Base-by-base conservation (phyloP, 1,140 invertebrate genomes). In the Sinonovacula constricta region DNA sequence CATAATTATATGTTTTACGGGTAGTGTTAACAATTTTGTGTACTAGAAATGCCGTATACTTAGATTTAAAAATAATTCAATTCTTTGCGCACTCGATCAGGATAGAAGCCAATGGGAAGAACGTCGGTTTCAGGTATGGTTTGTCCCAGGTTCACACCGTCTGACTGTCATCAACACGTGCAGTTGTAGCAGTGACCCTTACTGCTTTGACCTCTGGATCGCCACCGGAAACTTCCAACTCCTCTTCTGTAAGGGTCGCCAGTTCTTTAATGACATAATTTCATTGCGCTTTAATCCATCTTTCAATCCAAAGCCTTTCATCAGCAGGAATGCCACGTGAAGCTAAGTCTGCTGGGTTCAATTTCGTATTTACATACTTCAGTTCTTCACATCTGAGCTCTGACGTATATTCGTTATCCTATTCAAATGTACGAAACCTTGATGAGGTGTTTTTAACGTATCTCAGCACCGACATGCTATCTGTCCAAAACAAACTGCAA, bases 391-490 rank as follows among this genome's bases (percentile, higher is more conserved):
- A 36, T 22, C 14, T 10, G 49, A 45, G 2, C 15, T 12, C 14
- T 80, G 34, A 49, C 54, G 49, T 14, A 80, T 74, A 3, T 12
- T 12, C 18, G 66, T 10, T 7, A 57, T 7, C 22, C 56, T 57
- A 57, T 57, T 57, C 22, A 57, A 57, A 57, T 57, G 56, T 57
- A 10, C 79, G 56, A 69, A 83, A 84, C 36, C 79, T 72, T 34
- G 57, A 28, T 7, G 59, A 72, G 18, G 65, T 72, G 45, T 83
- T 83, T 22, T 26, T 24, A 18, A 81, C 77, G 51, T 81, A 56
- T 51, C 71, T 59, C 14, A 79, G 59, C 14, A 81, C 66, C 4
- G 62, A 45, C 51, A 63, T 49, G 10, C 24, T 33, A 66, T 79
- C 80, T 24, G 72, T 78, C 66, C 60, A 80, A 34, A 80, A 80